Conservation (phyloP, 2,888 invertebrate species). For the Leptopterna dolabrata region DNA sequence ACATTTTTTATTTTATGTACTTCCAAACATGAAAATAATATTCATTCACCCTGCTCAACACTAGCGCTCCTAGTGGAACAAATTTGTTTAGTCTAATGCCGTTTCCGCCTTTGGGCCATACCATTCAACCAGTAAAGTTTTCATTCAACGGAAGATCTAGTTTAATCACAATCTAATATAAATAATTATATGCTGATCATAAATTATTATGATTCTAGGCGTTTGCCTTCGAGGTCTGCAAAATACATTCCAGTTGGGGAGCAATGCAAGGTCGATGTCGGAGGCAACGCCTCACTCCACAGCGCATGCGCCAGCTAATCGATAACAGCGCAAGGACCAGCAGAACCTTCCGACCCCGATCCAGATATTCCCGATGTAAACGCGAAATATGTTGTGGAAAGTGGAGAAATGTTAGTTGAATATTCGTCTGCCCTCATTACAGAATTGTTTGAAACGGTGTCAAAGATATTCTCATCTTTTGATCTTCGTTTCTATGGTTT, state of each 20-base stretch:
- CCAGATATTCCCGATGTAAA: too few relatives aligned
- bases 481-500: background rate
- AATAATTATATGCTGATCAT: too few relatives aligned
- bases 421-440: conserved; percentile 24
- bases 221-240: background rate
- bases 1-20: too few relatives aligned
- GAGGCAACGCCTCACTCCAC: conserved; percentile 5
- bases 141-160: too few relatives aligned
- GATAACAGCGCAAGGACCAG: conserved; percentile 30
- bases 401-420: conserved; percentile 33
- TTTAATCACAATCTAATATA: too few relatives aligned
- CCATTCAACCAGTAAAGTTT: background rate
- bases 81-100: background rate
- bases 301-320: conserved; percentile 22
- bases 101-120: background rate
- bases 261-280: background rate
- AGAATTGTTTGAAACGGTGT: conserved; percentile 20
- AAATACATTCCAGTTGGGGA: background rate
- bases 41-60: background rate
- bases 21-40: background rate
- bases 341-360: conserved; percentile 27
- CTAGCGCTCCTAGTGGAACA: conserved; percentile 4
- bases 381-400: conserved; percentile 9
- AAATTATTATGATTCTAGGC: too few relatives aligned
- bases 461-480: conserved; percentile 11